Conservation (phyloP, 2,888 invertebrate species). For the Mythimna loreyi region DNA sequence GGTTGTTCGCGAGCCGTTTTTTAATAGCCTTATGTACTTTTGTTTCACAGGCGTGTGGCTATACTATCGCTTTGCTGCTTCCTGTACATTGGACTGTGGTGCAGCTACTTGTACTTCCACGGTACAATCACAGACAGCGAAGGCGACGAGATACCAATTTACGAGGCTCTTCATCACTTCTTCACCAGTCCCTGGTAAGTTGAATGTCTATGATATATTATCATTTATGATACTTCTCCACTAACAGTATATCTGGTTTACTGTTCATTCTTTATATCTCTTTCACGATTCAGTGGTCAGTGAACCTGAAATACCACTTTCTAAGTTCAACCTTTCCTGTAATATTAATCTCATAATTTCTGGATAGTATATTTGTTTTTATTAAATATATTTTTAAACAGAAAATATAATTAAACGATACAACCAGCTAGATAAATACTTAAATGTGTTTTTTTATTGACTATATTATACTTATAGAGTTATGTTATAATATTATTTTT, state of each 20-base stretch:
- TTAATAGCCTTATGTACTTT: too few relatives aligned
- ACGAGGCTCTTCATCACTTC: slow-evolving; percentile 97
- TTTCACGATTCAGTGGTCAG: too few relatives aligned
- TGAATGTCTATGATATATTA: not conserved
- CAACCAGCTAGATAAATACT: too few relatives aligned
- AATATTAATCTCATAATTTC: not conserved
- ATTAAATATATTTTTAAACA: too few relatives aligned
- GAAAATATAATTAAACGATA: too few relatives aligned
- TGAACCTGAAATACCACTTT: not conserved
- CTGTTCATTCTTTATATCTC: too few relatives aligned
- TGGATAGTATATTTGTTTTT: not conserved
- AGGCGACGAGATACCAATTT: slow-evolving; percentile 96
- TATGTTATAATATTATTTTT: not conserved
- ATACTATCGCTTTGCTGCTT: slow-evolving; percentile 91
- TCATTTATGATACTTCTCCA: not conserved
- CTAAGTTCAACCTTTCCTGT: not conserved
- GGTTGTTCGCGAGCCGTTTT: too few relatives aligned
- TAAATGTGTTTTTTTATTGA: too few relatives aligned
- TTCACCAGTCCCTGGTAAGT: slow-evolving; percentile 95
- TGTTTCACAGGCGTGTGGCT: slow-evolving; percentile 88
- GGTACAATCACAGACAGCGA: slow-evolving; percentile 96
- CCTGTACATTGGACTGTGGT: slow-evolving; percentile 94
- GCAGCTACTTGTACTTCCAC: slow-evolving; percentile 96
- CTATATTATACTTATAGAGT: too few relatives aligned
- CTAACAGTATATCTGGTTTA: not conserved